Conservation (phyloP, 2,113 vertebrate species). For the Crotalus viridis region DNA sequence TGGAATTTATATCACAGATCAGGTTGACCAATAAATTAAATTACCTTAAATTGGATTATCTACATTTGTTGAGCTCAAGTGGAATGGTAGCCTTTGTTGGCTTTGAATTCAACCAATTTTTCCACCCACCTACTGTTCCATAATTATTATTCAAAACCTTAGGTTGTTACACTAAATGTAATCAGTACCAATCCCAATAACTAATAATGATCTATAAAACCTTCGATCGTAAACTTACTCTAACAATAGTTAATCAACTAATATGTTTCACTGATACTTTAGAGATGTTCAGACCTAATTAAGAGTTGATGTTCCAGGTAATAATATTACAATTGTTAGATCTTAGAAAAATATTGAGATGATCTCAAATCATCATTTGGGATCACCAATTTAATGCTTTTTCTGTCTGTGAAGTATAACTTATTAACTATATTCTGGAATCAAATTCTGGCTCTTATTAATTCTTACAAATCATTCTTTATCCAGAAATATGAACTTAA, state of each 20-base stretch:
- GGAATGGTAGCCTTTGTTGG: neutral
- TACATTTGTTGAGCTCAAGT: neutral
- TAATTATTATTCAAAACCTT: neutral
- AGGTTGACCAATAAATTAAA: neutral
- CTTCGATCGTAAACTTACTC: neutral
- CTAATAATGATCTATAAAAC: neutral
- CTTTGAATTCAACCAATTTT: neutral
- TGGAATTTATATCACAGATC: neutral
- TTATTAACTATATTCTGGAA: neutral
- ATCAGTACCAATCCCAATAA: neutral
- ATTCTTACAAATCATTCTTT: neutral
- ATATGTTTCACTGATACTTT: neutral
- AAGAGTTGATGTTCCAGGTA: neutral
- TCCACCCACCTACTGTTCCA: neutral
- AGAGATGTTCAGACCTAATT: neutral
- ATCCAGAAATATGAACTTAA: neutral
- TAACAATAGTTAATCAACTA: neutral
- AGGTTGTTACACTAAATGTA: neutral
- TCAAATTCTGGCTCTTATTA: neutral
- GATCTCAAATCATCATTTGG: neutral
- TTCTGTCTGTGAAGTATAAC: neutral
- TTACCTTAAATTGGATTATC: neutral
- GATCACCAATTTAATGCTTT: neutral
- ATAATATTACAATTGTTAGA: neutral
- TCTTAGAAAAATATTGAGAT: neutral